These are phyloP conservation scores for Galerucella nymphaeae DNA, from an alignment of 2,888 invertebrate genomes.

Conservation along the genomic window DNA sequence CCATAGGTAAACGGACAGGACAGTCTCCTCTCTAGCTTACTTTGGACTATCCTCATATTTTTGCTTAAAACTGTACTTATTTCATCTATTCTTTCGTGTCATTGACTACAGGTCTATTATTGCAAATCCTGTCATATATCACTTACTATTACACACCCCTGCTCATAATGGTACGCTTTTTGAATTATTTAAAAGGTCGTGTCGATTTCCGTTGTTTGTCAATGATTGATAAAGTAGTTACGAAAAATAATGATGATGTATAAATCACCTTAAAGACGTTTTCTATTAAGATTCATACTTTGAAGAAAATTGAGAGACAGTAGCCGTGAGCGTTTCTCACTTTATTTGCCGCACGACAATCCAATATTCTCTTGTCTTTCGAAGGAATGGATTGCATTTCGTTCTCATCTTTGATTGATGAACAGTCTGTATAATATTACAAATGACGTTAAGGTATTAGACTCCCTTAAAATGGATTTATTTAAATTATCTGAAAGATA, in stretches of 20 bases:
- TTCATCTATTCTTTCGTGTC: too few species aligned
- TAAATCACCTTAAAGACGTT: constrained; percentile 39
- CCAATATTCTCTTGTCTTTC: constrained; percentile 25
- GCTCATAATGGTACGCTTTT: constrained; percentile 31
- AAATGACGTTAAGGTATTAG: background rate
- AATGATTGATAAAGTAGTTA: constrained; percentile 39
- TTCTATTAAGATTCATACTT: constrained; percentile 36
- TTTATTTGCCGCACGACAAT: constrained; percentile 16
- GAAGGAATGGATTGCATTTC: constrained; percentile 11
- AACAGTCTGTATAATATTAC: constrained; percentile 1
- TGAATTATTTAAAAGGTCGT: constrained; percentile 37
- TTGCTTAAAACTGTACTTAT: too few species aligned
- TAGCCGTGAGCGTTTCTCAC: constrained; percentile 1
- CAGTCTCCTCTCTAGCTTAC: too few species aligned
- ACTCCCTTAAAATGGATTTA: background rate
- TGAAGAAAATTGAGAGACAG: constrained; percentile 8
- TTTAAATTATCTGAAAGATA: background rate
- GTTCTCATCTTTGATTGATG: constrained; percentile 21
- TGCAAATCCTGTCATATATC: too few species aligned
- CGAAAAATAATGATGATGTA: constrained; percentile 32
- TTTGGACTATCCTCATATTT: too few species aligned
- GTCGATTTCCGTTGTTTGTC: constrained; percentile 35
- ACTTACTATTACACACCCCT: too few species aligned
- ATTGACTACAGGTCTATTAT: too few species aligned
- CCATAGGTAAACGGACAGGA: too few species aligned